Evolutionary conservation across 2,888 invertebrate genomes (phyloP), one percentile per base, ranked within the genome.

Genomic region (Agrochola macilenta): DNA sequence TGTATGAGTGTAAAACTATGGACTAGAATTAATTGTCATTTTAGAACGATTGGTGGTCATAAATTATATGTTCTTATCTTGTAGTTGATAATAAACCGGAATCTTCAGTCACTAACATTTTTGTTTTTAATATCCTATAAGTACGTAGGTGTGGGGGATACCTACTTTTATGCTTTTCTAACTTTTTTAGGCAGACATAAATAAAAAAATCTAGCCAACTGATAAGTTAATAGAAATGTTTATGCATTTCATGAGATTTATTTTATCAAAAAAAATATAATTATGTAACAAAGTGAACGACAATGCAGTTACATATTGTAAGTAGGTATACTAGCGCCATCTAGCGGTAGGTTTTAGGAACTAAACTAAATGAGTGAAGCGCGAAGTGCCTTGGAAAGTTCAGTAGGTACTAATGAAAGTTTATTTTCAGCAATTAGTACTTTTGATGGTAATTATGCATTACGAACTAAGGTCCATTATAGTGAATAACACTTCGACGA

Each of bases 281-380:
- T 26, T 20, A 11, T n/a, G 20, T 11, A 52, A 23, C 9, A 35
- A 61, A 8, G 2, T 9, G 12, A 46, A n/a, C 17, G 5, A 63
- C 14, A 26, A 35, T 30, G 2, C 54, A 14, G 26, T 20, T 14
- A 39, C 20, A 8, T 43, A n/a, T 26, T 58, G 14, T 58, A 26
- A 26, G 58, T 26, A 57, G 17, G 54, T 46, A 63, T n/a, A 17
- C 23, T 14, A 63, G 1, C 75, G 75, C 75, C 78, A 78, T 64
- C 78, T 78, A 64, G 26, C 30, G 82, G n/a, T 5, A 63, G 1
- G 20, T 46, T 12, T 54, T 26, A 0, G 54, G 7, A 63, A 12
- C 60, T n/a, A 4, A 81, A 17, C 35, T 14, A 73, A 52, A 30
- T 4, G n/a, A 60, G 49, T 80, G 43, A n/a, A 73, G 14, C 14